Base-by-base conservation (phyloP, 92 coral and sea anemone species). In the Desmophyllum pertusum region DNA sequence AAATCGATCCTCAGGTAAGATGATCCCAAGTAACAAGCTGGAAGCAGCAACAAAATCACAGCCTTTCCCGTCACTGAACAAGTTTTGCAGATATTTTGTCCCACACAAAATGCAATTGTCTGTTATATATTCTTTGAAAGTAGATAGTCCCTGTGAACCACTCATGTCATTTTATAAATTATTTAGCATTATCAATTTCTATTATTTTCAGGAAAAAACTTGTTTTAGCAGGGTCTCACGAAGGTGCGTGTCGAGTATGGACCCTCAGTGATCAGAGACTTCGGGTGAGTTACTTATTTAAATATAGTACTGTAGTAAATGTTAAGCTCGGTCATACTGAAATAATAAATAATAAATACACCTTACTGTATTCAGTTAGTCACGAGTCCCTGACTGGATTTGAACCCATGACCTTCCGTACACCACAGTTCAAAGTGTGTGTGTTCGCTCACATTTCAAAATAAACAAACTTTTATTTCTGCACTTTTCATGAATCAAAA, bases 191-290 rank as follows among this genome's bases (percentile, higher is more conserved):
- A 64, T 19, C 11, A 39, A 31, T 35, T 25, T 14, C 29, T 31
- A 35, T 89, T 55, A 13, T 25, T 41, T 53, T 85, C 7, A 75
- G 94, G 99, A 98, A 96, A 83, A 96, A 96, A 85, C 90, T 96
- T 53, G 61, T 96, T 19, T 72, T 96, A 62, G 97, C 99, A 27
- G 87, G 98, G 18, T 96, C 99, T 15, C 95, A 96, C 86, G 99
- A 96, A 63, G 89, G 88, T 36, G 94, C 99, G 3, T 96, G 99
- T 78, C 88, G 97, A 14, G 98, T 96, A 40, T 96, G 99, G 99
- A 96, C 98, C 10, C 86, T 92, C 63, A 78, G 81, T 5, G 98
- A 96, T 89, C 98, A 95, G 61, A 91, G 99, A 82, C 84, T 92
- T 35, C 88, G 99, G 84, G 99, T 96, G 81, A 85, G 99, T 77